Base-by-base conservation (phyloP, 2,797 vertebrate species). In the Leptatherina wallacei region DNA sequence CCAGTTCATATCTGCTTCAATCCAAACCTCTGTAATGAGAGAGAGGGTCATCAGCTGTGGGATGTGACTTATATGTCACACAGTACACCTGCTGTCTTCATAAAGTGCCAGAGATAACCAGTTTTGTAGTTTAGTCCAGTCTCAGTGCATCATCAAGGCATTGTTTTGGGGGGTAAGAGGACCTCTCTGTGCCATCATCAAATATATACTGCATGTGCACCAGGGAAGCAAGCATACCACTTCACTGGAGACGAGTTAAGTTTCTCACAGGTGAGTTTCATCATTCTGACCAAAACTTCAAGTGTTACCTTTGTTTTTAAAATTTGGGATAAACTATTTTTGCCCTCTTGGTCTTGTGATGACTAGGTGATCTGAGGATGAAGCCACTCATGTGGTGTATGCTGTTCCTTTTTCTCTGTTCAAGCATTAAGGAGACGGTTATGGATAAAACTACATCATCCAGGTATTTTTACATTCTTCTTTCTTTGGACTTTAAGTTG, bases 381-480 rank as follows among this genome's bases (percentile, higher is more conserved):
- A 86, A 69, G 55, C 60, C 81, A 6, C 52, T 79, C 24, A 4
- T 85, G 60, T 69, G 82, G 83, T 89, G 77, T 69, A 33, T 93
- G 77, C 49, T 92, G 62, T n/a, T 93, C 1, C 66, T 93, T 1
- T 55, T 86, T 73, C 77, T 94, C 67, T 85, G 89, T 77, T 80
- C 80, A 0, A 60, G 62, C 9, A 87, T 82, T 61, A 56, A 85
- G 85, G 90, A 91, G 69, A 89, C 89, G 85, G 64, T 80, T 63
- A 32, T 92, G 61, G 89, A 86, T 75, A 81, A 80, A 79, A 83
- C 47, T 0, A 75, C 80, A 71, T 47, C 57, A 2, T 58, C 36
- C 0, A 81, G 83, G 91, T 91, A 68, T 27, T 68, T 30, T 69
- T 18, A 29, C 2, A 24, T 51, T 33, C 20, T 58, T 40, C 4